Evolutionary conservation across 1,140 invertebrate genomes (phyloP), one percentile per base, ranked within the genome.

Genomic region (Trachelipus rathkii): DNA sequence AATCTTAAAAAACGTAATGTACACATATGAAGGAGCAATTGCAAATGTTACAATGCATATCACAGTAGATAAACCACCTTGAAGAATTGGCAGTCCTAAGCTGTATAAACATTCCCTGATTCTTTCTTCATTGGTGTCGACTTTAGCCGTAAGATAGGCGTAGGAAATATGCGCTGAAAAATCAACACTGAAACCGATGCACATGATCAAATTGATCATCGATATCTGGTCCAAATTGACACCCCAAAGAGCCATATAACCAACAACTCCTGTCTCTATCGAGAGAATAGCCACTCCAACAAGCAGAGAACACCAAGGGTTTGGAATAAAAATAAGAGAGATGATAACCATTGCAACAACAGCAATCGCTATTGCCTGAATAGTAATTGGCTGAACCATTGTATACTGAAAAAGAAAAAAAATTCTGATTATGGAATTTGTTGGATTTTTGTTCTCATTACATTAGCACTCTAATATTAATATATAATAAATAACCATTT

Each of bases 191-290:
- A 86, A 98, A 98, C 96, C 96, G 44, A 98, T 97, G 82, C 95
- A 97, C 96, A 99, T 98, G 69, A 99, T 97, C 1, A 98, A 87
- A 83, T 98, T 98, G 67, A 98, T 98, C 96, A 98, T 99, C 0
- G 96, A 97, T 82, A 99, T 97, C 4, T 95, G 95, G 84, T 98
- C 96, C 45, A 98, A 86, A 83, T 95, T 96, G 0, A 98, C 94
- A 79, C 91, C 90, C 95, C 96, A 98, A 0, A 97, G 86, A 0
- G 95, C 91, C 93, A 99, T 96, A 86, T 97, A 97, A 0, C 96
- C 96, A 4, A 96, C 92, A 0, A 99, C 95, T 15, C 96, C 96
- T 7, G 93, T 85, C 85, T 98, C 95, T 77, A 99, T 98, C 2
- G 95, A 97, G n/a, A 97, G 89, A 50, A 99, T 97, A 78, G 95